Percentiles rank a stretch among this genome's conserved stretches.
Evolutionary conservation across 2,797 vertebrate genomes (phyloP).

Genomic region (Rhinogobio ventralis): DNA sequence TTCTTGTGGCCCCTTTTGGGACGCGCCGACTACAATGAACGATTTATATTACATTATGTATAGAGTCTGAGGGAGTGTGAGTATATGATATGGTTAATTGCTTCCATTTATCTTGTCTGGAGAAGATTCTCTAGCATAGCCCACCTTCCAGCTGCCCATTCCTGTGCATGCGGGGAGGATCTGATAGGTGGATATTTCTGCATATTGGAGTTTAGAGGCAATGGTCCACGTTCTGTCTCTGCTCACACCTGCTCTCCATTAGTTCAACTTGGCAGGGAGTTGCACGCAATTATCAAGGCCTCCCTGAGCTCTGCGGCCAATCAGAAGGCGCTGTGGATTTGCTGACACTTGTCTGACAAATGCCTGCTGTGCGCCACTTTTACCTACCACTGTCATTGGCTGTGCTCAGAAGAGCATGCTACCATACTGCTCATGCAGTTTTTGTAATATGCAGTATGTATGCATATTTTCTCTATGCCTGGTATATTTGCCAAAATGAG

Average conservation of each 20-base stretch:
- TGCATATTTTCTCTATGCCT: neutral
- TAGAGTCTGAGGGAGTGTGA: slow-evolving; percentile 29
- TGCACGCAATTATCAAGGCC: slow-evolving; percentile 42
- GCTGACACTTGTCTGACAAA: slow-evolving; percentile 30
- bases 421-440: neutral
- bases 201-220: slow-evolving; percentile 44
- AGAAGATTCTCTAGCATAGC: slow-evolving; percentile 13
- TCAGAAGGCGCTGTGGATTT: slow-evolving; percentile 23
- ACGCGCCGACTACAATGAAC: slow-evolving; percentile 21
- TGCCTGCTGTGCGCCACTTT: neutral
- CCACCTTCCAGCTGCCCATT: neutral
- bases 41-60: slow-evolving; percentile 40
- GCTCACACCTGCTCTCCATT: slow-evolving; percentile 60
- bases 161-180: slow-evolving; percentile 15
- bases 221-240: slow-evolving; percentile 14
- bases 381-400: neutral
- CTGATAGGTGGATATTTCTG: slow-evolving; percentile 51
- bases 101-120: slow-evolving; percentile 47
- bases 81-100: slow-evolving; percentile 55
- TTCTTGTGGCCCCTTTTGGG: slow-evolving; percentile 39
- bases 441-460: neutral
- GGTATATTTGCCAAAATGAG: neutral
- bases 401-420: neutral
- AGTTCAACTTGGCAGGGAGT: slow-evolving; percentile 46
- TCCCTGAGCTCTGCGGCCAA: slow-evolving; percentile 19